phyloP scores from a whole-genome alignment of 2,113 vertebrate species.

The Clarias macrocephalus region DNA sequence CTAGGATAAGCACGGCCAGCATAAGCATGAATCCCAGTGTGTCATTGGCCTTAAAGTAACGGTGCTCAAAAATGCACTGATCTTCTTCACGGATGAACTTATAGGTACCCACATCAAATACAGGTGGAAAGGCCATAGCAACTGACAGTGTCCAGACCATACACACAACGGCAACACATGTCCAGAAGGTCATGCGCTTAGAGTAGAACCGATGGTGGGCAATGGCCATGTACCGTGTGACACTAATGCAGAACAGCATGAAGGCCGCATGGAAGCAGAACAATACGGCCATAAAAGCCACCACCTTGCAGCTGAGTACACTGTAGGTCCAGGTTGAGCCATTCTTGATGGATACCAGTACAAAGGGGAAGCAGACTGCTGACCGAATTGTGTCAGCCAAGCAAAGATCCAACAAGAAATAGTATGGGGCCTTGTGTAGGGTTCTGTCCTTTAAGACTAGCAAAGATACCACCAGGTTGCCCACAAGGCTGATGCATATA shows the following conservation, averaged over 20 bases:
- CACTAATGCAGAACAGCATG: slow-evolving; percentile 92
- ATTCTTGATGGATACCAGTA: slow-evolving; percentile 87
- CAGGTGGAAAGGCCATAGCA: slow-evolving; percentile 91
- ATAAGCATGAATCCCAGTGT: slow-evolving; percentile 95
- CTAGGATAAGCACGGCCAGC: slow-evolving; percentile 89
- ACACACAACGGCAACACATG: slow-evolving; percentile 88
- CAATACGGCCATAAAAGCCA: slow-evolving; percentile 92
- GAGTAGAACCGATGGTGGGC: slow-evolving; percentile 93
- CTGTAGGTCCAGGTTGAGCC: slow-evolving; percentile 92
- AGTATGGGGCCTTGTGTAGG: slow-evolving; percentile 91
- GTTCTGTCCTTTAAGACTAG: slow-evolving; percentile 86
- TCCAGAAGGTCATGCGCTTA: slow-evolving; percentile 95
- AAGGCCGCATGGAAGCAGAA: slow-evolving; percentile 94
- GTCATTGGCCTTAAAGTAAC: slow-evolving; percentile 94
- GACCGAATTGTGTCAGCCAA: slow-evolving; percentile 89
- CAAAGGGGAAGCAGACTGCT: slow-evolving; percentile 90
- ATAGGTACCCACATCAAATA: slow-evolving; percentile 92
- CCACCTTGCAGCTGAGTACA: slow-evolving; percentile 88
- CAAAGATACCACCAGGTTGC: slow-evolving; percentile 86
- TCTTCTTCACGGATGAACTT: slow-evolving; percentile 92
- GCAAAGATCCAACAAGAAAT: slow-evolving; percentile 92
- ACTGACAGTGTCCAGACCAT: slow-evolving; percentile 94
- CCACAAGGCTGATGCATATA: slow-evolving; percentile 88
- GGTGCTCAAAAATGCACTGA: slow-evolving; percentile 94
- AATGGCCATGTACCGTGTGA: slow-evolving; percentile 92